Evolutionary conservation across 1,140 invertebrate species (phyloP).

Genomic region (Calosoma granatense): DNA sequence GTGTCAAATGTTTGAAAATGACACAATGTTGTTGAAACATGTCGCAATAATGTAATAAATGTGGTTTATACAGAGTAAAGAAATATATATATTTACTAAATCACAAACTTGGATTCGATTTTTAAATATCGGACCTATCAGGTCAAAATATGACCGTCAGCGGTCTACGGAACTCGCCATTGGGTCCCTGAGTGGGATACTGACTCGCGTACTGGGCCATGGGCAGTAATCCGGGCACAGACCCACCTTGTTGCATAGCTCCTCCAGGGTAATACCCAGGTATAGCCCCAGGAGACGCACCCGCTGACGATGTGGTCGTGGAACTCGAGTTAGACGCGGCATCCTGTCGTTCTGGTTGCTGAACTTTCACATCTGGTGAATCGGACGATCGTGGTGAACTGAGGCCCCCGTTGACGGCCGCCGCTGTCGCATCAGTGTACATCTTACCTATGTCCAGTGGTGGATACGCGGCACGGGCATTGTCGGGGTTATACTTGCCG

Average conservation of each 20-base stretch:
- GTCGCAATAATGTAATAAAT: no score
- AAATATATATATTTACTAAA: background rate
- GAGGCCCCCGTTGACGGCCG: slow-evolving; percentile 27
- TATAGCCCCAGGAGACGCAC: slow-evolving; percentile 48
- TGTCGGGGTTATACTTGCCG: slow-evolving; percentile 41
- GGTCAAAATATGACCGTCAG: slow-evolving; percentile 82
- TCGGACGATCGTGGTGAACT: slow-evolving; percentile 48
- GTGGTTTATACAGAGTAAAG: no score
- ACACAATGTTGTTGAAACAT: no score
- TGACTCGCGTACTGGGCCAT: slow-evolving; percentile 55
- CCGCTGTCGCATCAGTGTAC: slow-evolving; percentile 37
- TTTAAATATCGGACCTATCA: slow-evolving; percentile 36
- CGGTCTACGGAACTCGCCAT: slow-evolving; percentile 65
- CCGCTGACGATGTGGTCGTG: slow-evolving; percentile 47
- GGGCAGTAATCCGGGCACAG: slow-evolving; percentile 43
- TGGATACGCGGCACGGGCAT: slow-evolving; percentile 14
- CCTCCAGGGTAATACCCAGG: slow-evolving; percentile 49
- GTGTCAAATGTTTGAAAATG: no score
- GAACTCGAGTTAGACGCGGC: slow-evolving; percentile 41
- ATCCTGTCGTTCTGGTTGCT: slow-evolving; percentile 41
- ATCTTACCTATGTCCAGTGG: slow-evolving; percentile 60
- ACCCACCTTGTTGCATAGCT: slow-evolving; percentile 35
- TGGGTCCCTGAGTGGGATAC: slow-evolving; percentile 35
- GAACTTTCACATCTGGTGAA: slow-evolving; percentile 47
- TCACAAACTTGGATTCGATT: no score